Percentiles rank a stretch among this genome's conserved stretches.
Evolutionary conservation across 2,797 vertebrate species (phyloP).

Genomic region (Moxostoma hubbsi): DNA sequence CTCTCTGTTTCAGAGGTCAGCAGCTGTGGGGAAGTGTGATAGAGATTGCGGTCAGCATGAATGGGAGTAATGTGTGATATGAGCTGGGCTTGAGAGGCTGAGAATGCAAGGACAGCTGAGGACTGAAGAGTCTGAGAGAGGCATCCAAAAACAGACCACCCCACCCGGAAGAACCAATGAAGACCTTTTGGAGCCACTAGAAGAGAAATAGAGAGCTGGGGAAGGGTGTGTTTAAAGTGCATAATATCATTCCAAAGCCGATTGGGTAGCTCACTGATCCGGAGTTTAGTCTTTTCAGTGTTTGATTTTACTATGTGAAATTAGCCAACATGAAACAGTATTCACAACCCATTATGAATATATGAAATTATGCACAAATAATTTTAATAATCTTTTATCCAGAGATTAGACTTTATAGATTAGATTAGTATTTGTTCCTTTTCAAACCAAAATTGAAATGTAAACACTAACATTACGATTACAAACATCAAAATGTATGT

Average conservation of each 20-base stretch:
- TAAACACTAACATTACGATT: too few species aligned
- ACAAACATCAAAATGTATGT: background rate
- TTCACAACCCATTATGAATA: too few species aligned
- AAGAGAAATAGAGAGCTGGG: background rate
- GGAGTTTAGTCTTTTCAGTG: background rate
- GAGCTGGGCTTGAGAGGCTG: slow-evolving; percentile 75
- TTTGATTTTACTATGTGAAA: background rate
- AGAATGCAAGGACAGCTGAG: slow-evolving; percentile 77
- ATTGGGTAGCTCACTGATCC: background rate
- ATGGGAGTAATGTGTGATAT: slow-evolving; percentile 70
- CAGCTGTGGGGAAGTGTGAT: slow-evolving; percentile 61
- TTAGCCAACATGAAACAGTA: too few species aligned
- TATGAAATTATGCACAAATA: too few species aligned
- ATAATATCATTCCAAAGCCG: background rate
- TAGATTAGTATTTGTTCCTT: too few species aligned
- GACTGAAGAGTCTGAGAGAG: slow-evolving; percentile 21
- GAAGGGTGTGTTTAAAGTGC: background rate
- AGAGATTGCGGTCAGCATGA: slow-evolving; percentile 70
- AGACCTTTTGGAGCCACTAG: slow-evolving; percentile 1
- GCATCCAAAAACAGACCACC: slow-evolving; percentile 19
- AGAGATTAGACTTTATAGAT: too few species aligned
- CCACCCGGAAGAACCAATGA: slow-evolving; percentile 8
- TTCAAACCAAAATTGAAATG: too few species aligned
- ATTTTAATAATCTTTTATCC: too few species aligned
- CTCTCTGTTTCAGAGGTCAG: slow-evolving; percentile 39